Evolutionary conservation across 2,888 invertebrate genomes (phyloP), one percentile per base, ranked within the genome.

Genomic region (Elysia crispata): DNA sequence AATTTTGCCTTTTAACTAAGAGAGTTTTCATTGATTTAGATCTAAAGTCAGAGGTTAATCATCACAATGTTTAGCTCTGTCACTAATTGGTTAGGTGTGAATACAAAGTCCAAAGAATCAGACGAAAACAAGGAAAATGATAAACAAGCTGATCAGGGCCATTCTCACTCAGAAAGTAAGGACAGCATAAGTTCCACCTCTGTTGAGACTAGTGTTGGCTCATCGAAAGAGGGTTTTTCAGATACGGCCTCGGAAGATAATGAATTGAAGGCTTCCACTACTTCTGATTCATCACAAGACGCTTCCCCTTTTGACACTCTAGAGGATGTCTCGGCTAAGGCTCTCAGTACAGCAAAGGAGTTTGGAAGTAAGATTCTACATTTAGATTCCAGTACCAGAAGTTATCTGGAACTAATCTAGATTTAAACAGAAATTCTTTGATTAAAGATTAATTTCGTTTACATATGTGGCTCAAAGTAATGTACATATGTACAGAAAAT

Each of bases 241-340:
- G 82, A 82, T 66, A 83, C 81, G 54, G 82, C 80, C 64, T 82
- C 82, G 18, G 76, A 79, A 6, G 81, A 75, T 72, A 70, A 75
- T 30, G 81, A 79, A 79, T 73, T 66, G 25, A 82, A 76, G 73
- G 77, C 77, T 23, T 82, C 81, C 1, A 81, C 81, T 31, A 82
- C 79, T 33, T 82, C 85, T 18, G 84, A 83, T n/a, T 83, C 80
- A 15, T 80, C 83, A 31, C 83, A 83, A 50, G 86, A 88, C 62
- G 84, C 83, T 60, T 86, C 87, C 79, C 86, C 87, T 1, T 84
- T 87, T 67, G 85, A 87, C 50, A 85, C 89, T 13, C 79, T 91
- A 0, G 90, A 91, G 78, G 91, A 91, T 78, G 89, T 88, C 60
- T 90, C 91, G 49, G 86, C 87, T n/a, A 89, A 90, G 82, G 91